A percentile compares a stretch with the other conserved stretches of the same genome.
These are phyloP conservation scores for Platalea minor DNA, from an alignment of 2,797 vertebrate species.

Conservation along the genomic window DNA sequence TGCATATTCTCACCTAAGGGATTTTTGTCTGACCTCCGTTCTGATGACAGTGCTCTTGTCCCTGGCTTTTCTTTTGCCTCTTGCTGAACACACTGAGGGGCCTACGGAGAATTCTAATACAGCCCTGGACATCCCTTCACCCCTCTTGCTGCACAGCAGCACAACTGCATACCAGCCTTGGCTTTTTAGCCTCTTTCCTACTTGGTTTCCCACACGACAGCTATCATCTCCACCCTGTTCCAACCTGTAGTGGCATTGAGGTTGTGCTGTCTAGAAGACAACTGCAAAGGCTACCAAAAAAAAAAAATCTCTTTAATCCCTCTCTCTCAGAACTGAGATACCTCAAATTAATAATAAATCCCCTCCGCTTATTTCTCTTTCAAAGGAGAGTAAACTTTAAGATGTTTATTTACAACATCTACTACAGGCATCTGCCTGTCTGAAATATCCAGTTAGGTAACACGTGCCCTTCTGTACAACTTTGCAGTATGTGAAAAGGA, in stretches of 20 bases:
- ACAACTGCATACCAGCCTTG: not conserved
- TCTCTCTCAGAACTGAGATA: not conserved
- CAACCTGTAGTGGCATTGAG: not conserved
- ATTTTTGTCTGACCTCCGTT: not conserved
- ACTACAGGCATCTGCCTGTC: not conserved
- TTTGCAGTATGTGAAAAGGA: not conserved
- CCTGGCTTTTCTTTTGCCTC: not conserved
- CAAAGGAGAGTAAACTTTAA: not conserved
- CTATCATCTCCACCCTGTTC: not conserved
- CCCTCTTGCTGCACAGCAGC: not conserved
- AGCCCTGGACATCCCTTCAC: not conserved
- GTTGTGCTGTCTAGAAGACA: not conserved
- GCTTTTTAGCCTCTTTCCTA: not conserved
- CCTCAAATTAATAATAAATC: not conserved
- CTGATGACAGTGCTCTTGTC: not conserved
- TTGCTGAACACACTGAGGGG: not conserved
- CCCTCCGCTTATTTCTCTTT: not conserved
- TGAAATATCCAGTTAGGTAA: not conserved
- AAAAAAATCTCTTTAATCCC: not conserved
- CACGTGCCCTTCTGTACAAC: not conserved
- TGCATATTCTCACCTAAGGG: not conserved
- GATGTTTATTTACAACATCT: not conserved
- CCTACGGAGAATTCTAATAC: not conserved
- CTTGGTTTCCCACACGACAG: no score
- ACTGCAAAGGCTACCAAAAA: not conserved